phyloP scores from a whole-genome alignment of 2,797 vertebrate genomes.

The Pagetopsis macropterus region DNA sequence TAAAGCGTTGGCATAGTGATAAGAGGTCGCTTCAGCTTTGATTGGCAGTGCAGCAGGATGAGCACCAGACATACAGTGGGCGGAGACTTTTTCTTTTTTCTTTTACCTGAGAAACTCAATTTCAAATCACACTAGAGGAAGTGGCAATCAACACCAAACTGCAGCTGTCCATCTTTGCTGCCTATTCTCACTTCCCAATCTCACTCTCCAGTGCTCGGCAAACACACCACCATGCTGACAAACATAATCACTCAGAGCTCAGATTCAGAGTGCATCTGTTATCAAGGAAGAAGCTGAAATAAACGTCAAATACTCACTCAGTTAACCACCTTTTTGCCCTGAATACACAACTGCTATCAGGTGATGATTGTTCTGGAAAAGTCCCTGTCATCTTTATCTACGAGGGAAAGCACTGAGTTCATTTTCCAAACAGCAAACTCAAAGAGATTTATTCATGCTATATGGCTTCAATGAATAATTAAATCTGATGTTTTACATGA shows the following conservation, averaged over 20 bases:
- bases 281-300: conserved; percentile 14
- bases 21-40: conserved; percentile 47
- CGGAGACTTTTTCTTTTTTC: conserved; percentile 23
- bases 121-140: conserved; percentile 71
- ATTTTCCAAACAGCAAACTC: conserved; percentile 38
- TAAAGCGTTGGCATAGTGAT: conserved; percentile 53
- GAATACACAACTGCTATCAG: conserved; percentile 45
- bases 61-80: conserved; percentile 45
- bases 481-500: conserved; percentile 40
- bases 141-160: conserved; percentile 65
- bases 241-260: conserved; percentile 68
- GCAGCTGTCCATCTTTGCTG: conserved; percentile 69
- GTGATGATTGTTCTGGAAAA: conserved; percentile 55
- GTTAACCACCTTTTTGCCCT: conserved; percentile 51
- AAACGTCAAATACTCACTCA: conserved; percentile 18
- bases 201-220: conserved; percentile 68
- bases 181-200: conserved; percentile 68
- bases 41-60: conserved; percentile 52
- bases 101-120: conserved; percentile 50
- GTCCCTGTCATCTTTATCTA: conserved; percentile 26
- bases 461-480: conserved; percentile 44
- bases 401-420: conserved; percentile 16
- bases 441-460: conserved; percentile 44
- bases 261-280: conserved; percentile 66
- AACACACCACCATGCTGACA: conserved; percentile 68